Evolutionary conservation across 2,888 invertebrate genomes (phyloP).

Genomic region (Troides helena): DNA sequence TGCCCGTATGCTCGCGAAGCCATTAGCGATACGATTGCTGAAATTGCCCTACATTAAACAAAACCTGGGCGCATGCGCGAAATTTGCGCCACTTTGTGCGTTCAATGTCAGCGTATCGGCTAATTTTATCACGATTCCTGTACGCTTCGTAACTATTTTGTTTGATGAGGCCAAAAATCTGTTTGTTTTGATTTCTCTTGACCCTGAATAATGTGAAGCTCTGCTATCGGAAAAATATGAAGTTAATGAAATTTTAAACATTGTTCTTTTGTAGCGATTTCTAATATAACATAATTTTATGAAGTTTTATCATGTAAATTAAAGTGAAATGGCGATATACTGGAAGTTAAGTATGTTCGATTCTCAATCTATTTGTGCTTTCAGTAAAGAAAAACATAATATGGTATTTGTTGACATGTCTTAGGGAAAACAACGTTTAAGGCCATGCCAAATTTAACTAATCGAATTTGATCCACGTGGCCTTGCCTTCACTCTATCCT

Average conservation of each 20-base stretch:
- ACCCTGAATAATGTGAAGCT: constrained; percentile 47
- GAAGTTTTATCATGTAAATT: too few species aligned
- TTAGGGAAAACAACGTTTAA: too few species aligned
- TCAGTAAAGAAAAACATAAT: too few species aligned
- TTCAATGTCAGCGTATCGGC: constrained; percentile 79
- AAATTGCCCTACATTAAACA: constrained; percentile 52
- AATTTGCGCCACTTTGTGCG: constrained; percentile 69
- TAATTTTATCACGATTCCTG: constrained; percentile 76
- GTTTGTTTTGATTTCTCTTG: constrained; percentile 71
- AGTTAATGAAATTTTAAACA: background rate
- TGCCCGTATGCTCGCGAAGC: constrained; percentile 44
- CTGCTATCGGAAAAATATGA: constrained; percentile 11
- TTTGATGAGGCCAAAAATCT: constrained; percentile 69
- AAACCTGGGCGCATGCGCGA: constrained; percentile 3
- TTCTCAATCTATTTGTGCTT: too few species aligned
- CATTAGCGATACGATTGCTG: constrained; percentile 56
- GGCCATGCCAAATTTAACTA: too few species aligned
- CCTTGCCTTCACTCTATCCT: too few species aligned
- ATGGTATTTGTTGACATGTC: too few species aligned
- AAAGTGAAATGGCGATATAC: too few species aligned
- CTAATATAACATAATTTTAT: background rate
- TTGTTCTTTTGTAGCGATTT: background rate
- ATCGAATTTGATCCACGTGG: too few species aligned
- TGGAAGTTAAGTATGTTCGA: too few species aligned
- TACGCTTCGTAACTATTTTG: constrained; percentile 68